Evolutionary conservation across 2,113 vertebrate genomes (phyloP).

Genomic region (Neopipo cinnamomea): DNA sequence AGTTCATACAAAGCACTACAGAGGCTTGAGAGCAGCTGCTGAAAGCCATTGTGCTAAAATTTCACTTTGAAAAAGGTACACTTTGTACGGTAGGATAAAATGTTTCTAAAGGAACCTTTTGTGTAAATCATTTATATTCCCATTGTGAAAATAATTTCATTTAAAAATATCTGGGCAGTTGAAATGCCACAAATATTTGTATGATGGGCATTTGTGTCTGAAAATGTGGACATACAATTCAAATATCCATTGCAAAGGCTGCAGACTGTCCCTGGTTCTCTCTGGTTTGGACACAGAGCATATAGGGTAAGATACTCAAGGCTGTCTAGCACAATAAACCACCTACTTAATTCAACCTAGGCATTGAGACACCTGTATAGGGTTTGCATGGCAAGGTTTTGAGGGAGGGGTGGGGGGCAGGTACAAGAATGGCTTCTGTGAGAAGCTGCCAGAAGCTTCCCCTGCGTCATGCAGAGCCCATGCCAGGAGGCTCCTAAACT

Average conservation of each 20-base stretch:
- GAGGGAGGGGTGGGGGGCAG: not conserved
- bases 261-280: not conserved
- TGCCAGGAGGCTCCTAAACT: rapidly evolving
- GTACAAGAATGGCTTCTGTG: not conserved
- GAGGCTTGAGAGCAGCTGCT: conserved; percentile 36
- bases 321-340: not conserved
- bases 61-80: conserved; percentile 28
- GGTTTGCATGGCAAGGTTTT: not conserved
- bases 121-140: conserved; percentile 10
- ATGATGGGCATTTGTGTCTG: not conserved
- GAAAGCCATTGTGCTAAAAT: conserved; percentile 31
- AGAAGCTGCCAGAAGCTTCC: not conserved
- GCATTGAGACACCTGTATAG: not conserved
- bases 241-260: not conserved
- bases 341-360: not conserved
- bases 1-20: not conserved
- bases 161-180: not conserved
- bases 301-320: not conserved
- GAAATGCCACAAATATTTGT: not conserved
- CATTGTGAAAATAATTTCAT: not conserved
- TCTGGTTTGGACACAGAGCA: not conserved
- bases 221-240: not conserved
- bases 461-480: rapidly evolving
- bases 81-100: not conserved
- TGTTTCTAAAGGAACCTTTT: not conserved